Conservation (phyloP, 2,113 vertebrate genomes). For the Glaucidium brasilianum region DNA sequence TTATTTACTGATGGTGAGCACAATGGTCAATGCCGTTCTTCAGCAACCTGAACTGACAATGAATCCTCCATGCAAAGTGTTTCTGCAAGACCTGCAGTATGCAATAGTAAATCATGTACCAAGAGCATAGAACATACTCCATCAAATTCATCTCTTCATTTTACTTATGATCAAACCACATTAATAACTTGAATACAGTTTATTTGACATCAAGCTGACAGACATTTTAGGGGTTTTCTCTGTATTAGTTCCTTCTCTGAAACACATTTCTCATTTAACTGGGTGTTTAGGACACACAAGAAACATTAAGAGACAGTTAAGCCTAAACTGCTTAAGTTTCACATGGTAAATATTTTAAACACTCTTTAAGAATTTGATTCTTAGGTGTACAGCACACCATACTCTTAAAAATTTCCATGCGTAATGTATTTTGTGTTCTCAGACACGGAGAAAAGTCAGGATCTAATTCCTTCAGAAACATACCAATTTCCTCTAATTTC, state of each 20-base stretch:
- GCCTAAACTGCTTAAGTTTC: neutral
- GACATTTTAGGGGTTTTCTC: neutral
- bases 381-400: neutral
- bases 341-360: neutral
- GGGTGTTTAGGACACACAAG: neutral
- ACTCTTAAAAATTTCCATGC: neutral
- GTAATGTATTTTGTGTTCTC: neutral
- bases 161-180: neutral
- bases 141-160: neutral
- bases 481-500: neutral
- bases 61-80: neutral
- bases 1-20: neutral
- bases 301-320: neutral
- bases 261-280: neutral
- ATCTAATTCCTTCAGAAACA: neutral
- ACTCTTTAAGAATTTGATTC: neutral
- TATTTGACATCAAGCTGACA: neutral
- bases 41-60: neutral
- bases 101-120: neutral
- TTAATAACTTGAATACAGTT: neutral
- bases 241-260: neutral
- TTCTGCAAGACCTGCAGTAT: neutral
- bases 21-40: neutral
- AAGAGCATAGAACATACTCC: neutral
- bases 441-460: neutral